Conservation (phyloP, 2,888 invertebrate genomes). For the Tanypteryx hageni region DNA sequence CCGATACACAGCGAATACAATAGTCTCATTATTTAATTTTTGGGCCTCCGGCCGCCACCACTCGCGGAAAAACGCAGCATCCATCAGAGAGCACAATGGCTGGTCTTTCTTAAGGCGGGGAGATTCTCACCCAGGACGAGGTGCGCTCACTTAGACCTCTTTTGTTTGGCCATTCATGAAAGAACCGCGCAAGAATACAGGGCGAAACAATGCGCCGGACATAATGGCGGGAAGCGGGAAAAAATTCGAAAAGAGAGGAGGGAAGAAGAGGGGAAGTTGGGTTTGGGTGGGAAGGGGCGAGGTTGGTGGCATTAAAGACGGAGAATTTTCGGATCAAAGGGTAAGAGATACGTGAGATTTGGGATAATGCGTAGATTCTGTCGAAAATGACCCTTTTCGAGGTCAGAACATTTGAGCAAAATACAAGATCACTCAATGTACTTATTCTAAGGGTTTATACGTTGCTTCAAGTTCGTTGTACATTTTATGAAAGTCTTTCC, state of each 20-base stretch:
- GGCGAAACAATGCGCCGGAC: conserved; percentile 34
- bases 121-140: conserved; percentile 38
- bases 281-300: conserved; percentile 17
- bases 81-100: conserved; percentile 42
- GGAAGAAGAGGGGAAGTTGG: background rate
- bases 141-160: conserved; percentile 52
- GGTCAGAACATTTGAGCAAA: background rate
- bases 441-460: background rate
- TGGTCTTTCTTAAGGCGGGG: background rate
- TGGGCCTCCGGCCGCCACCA: conserved; percentile 26
- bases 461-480: background rate
- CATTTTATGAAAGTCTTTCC: background rate
- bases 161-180: conserved; percentile 52
- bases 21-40: conserved; percentile 55
- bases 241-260: background rate
- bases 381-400: background rate
- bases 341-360: conserved; percentile 36
- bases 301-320: background rate
- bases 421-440: background rate
- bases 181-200: background rate
- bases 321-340: conserved; percentile 41
- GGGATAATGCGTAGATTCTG: background rate
- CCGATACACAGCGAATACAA: conserved; percentile 21
- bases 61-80: conserved; percentile 51
- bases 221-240: conserved; percentile 55